Evolutionary conservation across 2,888 invertebrate species (phyloP).

Genomic region (Pelosia muscerda): DNA sequence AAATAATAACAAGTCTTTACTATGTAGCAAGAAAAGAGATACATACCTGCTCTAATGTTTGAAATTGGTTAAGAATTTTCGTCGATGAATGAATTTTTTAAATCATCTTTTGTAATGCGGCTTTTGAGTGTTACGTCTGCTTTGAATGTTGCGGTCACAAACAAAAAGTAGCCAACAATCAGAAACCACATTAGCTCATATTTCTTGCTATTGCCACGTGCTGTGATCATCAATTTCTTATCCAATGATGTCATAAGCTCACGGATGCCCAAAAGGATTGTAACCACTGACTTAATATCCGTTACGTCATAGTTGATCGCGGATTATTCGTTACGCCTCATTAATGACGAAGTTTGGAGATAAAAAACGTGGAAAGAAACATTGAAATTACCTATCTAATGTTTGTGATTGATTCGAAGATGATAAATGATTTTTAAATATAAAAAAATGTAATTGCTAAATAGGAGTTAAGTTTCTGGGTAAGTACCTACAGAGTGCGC

Average conservation of each 20-base stretch:
- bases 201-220: conserved; percentile 8
- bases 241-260: conserved; percentile 38
- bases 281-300: conserved; percentile 18
- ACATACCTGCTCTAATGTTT: too few relatives aligned
- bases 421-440: neutral
- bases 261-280: conserved; percentile 46
- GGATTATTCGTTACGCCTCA: conserved; percentile 26
- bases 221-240: neutral
- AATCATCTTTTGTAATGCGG: neutral
- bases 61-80: neutral
- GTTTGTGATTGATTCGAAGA: neutral
- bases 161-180: neutral
- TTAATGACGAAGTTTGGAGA: conserved; percentile 14
- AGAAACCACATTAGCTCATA: neutral
- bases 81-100: neutral
- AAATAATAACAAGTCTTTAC: too few relatives aligned
- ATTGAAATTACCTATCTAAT: conserved; percentile 2
- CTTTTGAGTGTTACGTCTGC: neutral
- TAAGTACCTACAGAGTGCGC: too few relatives aligned
- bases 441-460: too few relatives aligned
- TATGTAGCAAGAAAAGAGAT: too few relatives aligned
- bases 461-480: too few relatives aligned
- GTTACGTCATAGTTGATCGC: conserved; percentile 27
- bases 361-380: conserved; percentile 7
- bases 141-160: neutral